Percentiles rank a stretch among this genome's conserved stretches.
Conservation (phyloP, 2,113 vertebrate species). For the Verasper variegatus region DNA sequence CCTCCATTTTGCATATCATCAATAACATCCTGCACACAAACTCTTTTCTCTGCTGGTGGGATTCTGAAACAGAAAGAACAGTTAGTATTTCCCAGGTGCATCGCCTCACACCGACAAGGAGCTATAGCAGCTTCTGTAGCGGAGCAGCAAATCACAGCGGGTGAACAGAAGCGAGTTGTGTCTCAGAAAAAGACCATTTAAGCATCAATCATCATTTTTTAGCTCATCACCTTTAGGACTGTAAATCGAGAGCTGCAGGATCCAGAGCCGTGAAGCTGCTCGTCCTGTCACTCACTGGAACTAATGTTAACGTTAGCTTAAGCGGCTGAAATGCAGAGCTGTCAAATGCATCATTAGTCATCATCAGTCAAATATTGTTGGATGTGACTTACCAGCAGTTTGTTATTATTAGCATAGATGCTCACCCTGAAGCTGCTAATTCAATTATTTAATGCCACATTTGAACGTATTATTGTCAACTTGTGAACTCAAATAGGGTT, state of each 20-base stretch:
- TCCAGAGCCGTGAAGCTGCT: neutral
- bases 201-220: slow-evolving; percentile 9
- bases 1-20: neutral
- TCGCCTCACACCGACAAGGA: neutral
- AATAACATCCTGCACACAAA: neutral
- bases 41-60: too few species aligned
- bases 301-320: neutral
- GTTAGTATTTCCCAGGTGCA: neutral
- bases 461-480: neutral
- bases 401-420: neutral
- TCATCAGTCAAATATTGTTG: neutral
- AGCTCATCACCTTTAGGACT: neutral
- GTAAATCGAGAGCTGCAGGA: neutral
- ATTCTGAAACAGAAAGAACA: too few species aligned
- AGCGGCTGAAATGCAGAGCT: neutral
- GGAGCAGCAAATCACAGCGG: neutral
- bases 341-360: neutral
- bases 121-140: neutral
- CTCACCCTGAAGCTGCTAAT: neutral
- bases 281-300: neutral
- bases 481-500: too few species aligned
- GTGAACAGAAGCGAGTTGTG: neutral
- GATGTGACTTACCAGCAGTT: neutral
- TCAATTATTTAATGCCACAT: neutral
- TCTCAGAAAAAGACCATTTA: neutral